Conservation (phyloP, 2,888 invertebrate genomes). For the Caenorhabditis parvicauda region DNA sequence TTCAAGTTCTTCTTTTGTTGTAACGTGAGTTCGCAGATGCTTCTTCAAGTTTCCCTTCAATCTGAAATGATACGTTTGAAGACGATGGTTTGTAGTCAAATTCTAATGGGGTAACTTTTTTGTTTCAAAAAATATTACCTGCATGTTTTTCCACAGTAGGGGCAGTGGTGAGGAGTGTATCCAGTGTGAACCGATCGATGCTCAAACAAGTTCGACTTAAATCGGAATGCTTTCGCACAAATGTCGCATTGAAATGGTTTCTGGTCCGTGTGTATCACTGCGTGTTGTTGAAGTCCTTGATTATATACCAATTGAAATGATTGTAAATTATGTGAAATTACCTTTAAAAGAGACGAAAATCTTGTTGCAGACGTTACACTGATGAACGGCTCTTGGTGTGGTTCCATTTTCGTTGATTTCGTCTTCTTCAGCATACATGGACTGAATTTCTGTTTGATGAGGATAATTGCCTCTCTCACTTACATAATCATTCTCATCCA, state of each 20-base stretch:
- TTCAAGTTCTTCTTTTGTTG: conserved; percentile 61
- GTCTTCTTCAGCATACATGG: conserved; percentile 36
- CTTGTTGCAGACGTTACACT: conserved; percentile 61
- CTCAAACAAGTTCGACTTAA: conserved; percentile 63
- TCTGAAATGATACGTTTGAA: conserved; percentile 18
- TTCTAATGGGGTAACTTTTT: neutral
- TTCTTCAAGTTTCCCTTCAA: conserved; percentile 61
- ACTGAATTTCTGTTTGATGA: conserved; percentile 10
- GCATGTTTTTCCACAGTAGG: conserved; percentile 62
- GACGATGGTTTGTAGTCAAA: neutral
- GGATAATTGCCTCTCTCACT: conserved; percentile 4
- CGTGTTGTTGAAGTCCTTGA: conserved; percentile 62
- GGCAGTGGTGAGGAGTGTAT: conserved; percentile 59
- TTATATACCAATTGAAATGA: neutral
- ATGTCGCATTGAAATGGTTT: conserved; percentile 62
- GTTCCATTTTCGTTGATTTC: conserved; percentile 33
- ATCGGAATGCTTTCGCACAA: conserved; percentile 58
- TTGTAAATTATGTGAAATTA: conserved; percentile 9
- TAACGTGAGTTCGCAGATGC: conserved; percentile 62
- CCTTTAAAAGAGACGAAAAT: conserved; percentile 63
- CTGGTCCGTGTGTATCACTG: conserved; percentile 63
- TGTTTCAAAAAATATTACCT: conserved; percentile 23
- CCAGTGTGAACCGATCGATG: conserved; percentile 61
- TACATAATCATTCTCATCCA: conserved; percentile 21
- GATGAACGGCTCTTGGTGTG: conserved; percentile 53